Evolutionary conservation across 2,888 invertebrate species (phyloP).

Genomic region (Metalampra italica): DNA sequence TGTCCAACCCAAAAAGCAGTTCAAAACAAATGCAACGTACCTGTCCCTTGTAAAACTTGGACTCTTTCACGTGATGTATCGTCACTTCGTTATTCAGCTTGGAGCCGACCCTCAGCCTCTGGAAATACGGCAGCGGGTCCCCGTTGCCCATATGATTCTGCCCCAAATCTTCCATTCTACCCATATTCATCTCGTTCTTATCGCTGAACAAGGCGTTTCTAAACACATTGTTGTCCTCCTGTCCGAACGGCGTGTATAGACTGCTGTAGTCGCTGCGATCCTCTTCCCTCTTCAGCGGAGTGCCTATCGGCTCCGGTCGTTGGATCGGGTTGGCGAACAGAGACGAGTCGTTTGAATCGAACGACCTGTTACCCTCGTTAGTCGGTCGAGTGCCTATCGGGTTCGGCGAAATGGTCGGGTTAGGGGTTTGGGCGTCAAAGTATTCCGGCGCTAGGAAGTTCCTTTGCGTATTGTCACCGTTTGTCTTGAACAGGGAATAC

Average conservation of each 20-base stretch:
- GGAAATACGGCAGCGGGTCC: slow-evolving; percentile 66
- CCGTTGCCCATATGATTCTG: slow-evolving; percentile 42
- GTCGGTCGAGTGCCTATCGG: slow-evolving; percentile 62
- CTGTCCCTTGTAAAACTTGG: slow-evolving; percentile 67
- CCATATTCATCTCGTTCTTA: slow-evolving; percentile 29
- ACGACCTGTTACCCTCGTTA: slow-evolving; percentile 28
- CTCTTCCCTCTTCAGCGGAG: slow-evolving; percentile 38
- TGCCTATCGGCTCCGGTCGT: slow-evolving; percentile 55
- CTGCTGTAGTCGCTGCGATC: slow-evolving; percentile 26
- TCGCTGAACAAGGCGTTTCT: slow-evolving; percentile 60
- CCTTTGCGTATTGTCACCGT: slow-evolving; percentile 48
- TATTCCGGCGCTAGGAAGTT: slow-evolving; percentile 55
- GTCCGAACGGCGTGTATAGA: slow-evolving; percentile 64
- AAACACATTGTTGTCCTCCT: slow-evolving; percentile 61
- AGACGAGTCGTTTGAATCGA: slow-evolving; percentile 44
- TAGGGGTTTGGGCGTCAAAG: slow-evolving; percentile 46
- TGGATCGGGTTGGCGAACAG: slow-evolving; percentile 52
- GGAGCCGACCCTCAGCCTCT: slow-evolving; percentile 59
- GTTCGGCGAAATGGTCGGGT: slow-evolving; percentile 58
- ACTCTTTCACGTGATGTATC: slow-evolving; percentile 67
- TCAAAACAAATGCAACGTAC: slow-evolving; percentile 28
- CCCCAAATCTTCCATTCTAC: slow-evolving; percentile 29
- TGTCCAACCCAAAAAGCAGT: too few relatives aligned
- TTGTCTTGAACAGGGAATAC: slow-evolving; percentile 60
- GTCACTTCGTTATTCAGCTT: slow-evolving; percentile 68